Evolutionary conservation across 2,888 invertebrate genomes (phyloP), one percentile per base, ranked within the genome.

Genomic region (Eupithecia vulgata): DNA sequence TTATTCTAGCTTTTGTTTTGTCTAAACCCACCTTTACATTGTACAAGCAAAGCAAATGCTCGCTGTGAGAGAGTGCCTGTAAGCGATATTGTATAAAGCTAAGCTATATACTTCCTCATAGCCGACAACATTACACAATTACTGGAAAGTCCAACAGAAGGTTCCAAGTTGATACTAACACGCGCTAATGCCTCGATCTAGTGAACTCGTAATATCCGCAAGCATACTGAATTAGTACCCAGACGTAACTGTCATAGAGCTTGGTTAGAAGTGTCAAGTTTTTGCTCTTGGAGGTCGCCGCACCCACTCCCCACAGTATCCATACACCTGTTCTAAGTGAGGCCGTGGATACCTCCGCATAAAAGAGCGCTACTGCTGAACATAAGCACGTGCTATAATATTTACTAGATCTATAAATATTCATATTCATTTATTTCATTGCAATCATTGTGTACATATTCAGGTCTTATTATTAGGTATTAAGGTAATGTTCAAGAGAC

Each of bases 201-300:
- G 42, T 40, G 42, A 67, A 64, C 66, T 67, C 25, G 52, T 73
- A 70, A 15, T 66, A 61, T 71, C 71, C 74, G 65, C 45, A 30
- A 65, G n/a, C 57, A 42, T 62, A 72, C 74, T 71, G 71, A 76
- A 74, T 67, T 25, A 30, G 40, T 40, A 64, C 64, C 48, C 48
- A 68, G 34, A 37, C 67, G 67, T 67, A 67, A 48, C 48, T 67
- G 67, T 48, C 37, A 76, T 74, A 76, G 73, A 77, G 76, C 37
- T 21, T 21, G 40, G 40, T 37, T 42, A 37, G 65, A 65, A 65
- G 74, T 78, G 80, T 76, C 80, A 77, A 74, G 76, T 79, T 81
- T 80, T 81, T 76, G 68, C 72, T 59, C 66, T 71, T 67, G 78
- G 75, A 80, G 80, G 79, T 73, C 78, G 70, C 66, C 68, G 67